A percentile compares a stretch with the other conserved stretches of the same genome.
Evolutionary conservation across 2,888 invertebrate genomes (phyloP).

Genomic region (Sinohyriopsis cumingii): DNA sequence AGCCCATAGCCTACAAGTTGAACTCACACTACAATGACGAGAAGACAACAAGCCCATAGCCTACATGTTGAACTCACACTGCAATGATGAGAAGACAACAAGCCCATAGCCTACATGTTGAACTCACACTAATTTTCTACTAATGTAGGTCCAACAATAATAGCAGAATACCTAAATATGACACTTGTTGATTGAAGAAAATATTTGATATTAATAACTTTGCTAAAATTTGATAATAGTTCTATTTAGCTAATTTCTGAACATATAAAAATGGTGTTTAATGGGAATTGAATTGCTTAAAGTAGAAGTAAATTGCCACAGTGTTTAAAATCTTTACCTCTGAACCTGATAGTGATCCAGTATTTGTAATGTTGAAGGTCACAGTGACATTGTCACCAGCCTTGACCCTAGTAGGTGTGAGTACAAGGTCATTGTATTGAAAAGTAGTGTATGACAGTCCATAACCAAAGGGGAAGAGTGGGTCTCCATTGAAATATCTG

Average conservation of each 20-base stretch:
- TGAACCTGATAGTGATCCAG: slow-evolving; percentile 49
- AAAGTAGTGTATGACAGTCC: slow-evolving; percentile 54
- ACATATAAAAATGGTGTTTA: too few relatives aligned
- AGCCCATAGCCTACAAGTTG: too few relatives aligned
- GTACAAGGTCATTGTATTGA: slow-evolving; percentile 31
- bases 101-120: too few relatives aligned
- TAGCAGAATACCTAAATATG: neutral
- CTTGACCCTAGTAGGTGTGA: slow-evolving; percentile 29
- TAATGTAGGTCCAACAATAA: neutral
- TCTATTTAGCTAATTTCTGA: too few relatives aligned
- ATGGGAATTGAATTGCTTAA: too few relatives aligned
- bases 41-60: too few relatives aligned
- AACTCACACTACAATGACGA: too few relatives aligned
- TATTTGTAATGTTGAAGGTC: slow-evolving; percentile 48
- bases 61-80: too few relatives aligned
- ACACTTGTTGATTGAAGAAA: neutral
- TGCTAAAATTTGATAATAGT: too few relatives aligned
- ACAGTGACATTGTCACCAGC: slow-evolving; percentile 50
- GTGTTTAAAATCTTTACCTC: slow-evolving; percentile 47
- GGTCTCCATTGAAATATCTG: slow-evolving; percentile 54
- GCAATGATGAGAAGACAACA: too few relatives aligned
- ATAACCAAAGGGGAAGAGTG: slow-evolving; percentile 61
- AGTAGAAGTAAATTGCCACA: too few relatives aligned
- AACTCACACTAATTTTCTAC: neutral
- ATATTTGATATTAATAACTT: too few relatives aligned